phyloP scores from a whole-genome alignment of 2,888 invertebrate genomes.

The Ormia ochracea region DNA sequence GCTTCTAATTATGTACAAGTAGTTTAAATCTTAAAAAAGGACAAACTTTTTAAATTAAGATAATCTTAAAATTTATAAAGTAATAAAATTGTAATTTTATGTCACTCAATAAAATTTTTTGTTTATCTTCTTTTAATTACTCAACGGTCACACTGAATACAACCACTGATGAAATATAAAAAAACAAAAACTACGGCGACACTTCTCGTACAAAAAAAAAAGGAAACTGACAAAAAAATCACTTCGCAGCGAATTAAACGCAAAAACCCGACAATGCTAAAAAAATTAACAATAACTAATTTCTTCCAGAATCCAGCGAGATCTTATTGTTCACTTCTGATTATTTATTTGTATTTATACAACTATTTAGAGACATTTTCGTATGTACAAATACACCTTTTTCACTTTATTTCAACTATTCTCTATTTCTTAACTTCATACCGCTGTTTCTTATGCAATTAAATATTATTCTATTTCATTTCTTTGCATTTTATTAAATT shows the following conservation, averaged over 20 bases:
- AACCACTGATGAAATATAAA: constrained; percentile 50
- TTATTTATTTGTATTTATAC: constrained; percentile 3
- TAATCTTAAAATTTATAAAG: too few relatives aligned
- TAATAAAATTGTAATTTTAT: too few relatives aligned
- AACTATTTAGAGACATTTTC: not conserved
- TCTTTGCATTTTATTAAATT: constrained; percentile 23
- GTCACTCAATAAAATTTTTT: too few relatives aligned
- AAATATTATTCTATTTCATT: constrained; percentile 49
- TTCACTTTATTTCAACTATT: not conserved
- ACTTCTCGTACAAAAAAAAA: constrained; percentile 26
- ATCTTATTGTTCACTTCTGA: not conserved
- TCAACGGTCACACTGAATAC: too few relatives aligned
- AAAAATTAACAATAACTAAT: constrained; percentile 32
- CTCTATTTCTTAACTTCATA: constrained; percentile 5
- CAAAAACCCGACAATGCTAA: constrained; percentile 27
- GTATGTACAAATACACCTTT: not conserved
- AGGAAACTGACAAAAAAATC: constrained; percentile 41
- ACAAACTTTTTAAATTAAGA: too few relatives aligned
- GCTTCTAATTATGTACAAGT: too few relatives aligned
- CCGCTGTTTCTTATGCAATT: constrained; percentile 60
- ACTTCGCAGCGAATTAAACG: constrained; percentile 47
- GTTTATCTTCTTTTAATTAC: too few relatives aligned
- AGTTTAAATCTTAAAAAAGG: too few relatives aligned
- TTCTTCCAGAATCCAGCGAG: constrained; percentile 15
- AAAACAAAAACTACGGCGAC: constrained; percentile 48